Percentiles rank a stretch among this genome's conserved stretches.
Evolutionary conservation across 2,113 vertebrate species (phyloP).

Genomic region (Meriones unguiculatus): DNA sequence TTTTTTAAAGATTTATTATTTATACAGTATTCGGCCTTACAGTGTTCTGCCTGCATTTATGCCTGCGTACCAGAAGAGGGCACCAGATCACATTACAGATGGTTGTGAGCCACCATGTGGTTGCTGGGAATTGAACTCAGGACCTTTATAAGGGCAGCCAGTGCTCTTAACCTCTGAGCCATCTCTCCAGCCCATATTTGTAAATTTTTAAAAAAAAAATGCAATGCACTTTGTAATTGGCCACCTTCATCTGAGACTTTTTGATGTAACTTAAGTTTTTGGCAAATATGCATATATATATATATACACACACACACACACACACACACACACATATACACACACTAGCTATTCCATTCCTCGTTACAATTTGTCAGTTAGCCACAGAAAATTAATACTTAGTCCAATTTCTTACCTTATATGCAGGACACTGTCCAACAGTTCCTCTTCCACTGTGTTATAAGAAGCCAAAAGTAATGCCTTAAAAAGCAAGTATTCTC

Average conservation of each 20-base stretch:
- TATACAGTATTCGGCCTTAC: no score
- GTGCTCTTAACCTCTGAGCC: no score
- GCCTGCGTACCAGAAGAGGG: no score
- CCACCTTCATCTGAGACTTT: not conserved
- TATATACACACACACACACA: not conserved
- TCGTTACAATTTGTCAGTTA: not conserved
- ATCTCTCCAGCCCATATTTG: no score
- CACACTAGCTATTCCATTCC: not conserved
- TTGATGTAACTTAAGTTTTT: not conserved
- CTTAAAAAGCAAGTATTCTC: slow-evolving; percentile 15
- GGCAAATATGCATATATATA: slow-evolving; percentile 41
- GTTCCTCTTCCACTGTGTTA: slow-evolving; percentile 1
- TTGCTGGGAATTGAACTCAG: no score
- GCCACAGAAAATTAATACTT: not conserved
- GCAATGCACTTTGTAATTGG: slow-evolving; percentile 12
- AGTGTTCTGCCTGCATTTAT: no score
- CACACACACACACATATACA: not conserved
- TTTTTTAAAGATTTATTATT: not conserved
- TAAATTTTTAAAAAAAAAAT: not conserved
- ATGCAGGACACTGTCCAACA: not conserved
- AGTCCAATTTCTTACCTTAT: slow-evolving; percentile 36
- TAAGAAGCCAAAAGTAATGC: not conserved
- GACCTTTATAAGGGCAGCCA: no score
- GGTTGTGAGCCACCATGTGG: no score
- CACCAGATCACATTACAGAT: no score